Conservation (phyloP, 2,888 invertebrate species). For the Mythimna ferrago region DNA sequence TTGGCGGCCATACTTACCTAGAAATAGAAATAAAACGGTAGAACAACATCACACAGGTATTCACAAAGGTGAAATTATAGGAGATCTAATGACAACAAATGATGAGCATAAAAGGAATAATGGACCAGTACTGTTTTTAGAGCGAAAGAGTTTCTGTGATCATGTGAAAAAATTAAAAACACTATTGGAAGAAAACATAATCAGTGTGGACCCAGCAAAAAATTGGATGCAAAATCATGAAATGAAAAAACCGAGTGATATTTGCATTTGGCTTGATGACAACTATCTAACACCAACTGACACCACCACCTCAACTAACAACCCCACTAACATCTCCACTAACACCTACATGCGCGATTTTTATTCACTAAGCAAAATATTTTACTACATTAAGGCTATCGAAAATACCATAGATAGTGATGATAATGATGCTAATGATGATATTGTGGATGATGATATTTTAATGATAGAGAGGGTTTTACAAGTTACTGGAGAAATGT, state of each 20-base stretch:
- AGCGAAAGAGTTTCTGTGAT: slow-evolving; percentile 34
- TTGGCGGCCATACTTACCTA: slow-evolving; percentile 49
- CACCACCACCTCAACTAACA: too few species aligned
- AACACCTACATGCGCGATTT: slow-evolving; percentile 28
- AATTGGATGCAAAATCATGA: background rate
- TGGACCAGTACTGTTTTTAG: slow-evolving; percentile 38
- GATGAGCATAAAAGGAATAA: slow-evolving; percentile 20
- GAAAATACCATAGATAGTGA: background rate
- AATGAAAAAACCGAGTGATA: background rate
- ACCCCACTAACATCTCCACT: background rate
- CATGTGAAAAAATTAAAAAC: slow-evolving; percentile 17
- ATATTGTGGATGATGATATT: background rate
- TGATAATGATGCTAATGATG: too few species aligned
- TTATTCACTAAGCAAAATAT: slow-evolving; percentile 44
- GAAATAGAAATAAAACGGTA: background rate
- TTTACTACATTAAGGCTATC: slow-evolving; percentile 28
- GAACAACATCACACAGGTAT: background rate
- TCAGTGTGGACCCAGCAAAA: background rate
- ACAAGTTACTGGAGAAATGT: slow-evolving; percentile 53
- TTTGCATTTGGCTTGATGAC: background rate
- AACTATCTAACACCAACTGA: slow-evolving; percentile 12
- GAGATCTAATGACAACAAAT: background rate
- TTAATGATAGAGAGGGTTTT: slow-evolving; percentile 43
- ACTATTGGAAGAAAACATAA: slow-evolving; percentile 9
- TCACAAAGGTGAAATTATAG: background rate